Evolutionary conservation across 1,140 invertebrate genomes (phyloP).

Genomic region (Idris sp.): DNA sequence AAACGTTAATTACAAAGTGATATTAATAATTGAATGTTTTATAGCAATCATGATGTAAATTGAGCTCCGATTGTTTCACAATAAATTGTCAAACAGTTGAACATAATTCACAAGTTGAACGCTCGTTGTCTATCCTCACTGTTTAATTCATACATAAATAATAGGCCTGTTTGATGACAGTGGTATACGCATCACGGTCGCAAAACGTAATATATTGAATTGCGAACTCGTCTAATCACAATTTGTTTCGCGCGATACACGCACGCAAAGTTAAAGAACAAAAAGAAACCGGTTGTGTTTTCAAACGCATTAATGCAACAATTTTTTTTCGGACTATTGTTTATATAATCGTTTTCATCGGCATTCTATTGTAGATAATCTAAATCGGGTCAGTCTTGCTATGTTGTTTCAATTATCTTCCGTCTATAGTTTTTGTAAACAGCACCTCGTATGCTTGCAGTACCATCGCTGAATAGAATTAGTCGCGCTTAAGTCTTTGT

Average conservation of each 20-base stretch:
- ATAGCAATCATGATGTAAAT: too few species aligned
- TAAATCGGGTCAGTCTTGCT: slow-evolving; percentile 61
- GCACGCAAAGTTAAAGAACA: slow-evolving; percentile 14
- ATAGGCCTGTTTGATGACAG: neutral
- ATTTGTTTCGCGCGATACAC: slow-evolving; percentile 14
- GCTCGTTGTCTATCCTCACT: neutral
- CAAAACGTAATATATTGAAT: slow-evolving; percentile 15
- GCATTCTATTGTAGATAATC: slow-evolving; percentile 56
- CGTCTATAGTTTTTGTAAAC: slow-evolving; percentile 62
- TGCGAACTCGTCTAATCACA: slow-evolving; percentile 31
- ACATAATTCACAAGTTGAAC: neutral
- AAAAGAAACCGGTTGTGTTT: slow-evolving; percentile 54
- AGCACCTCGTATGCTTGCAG: slow-evolving; percentile 48
- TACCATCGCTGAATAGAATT: slow-evolving; percentile 46
- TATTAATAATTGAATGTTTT: too few species aligned
- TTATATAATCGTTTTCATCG: slow-evolving; percentile 61
- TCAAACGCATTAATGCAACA: slow-evolving; percentile 44
- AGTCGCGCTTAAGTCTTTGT: slow-evolving; percentile 52
- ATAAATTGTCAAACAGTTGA: neutral
- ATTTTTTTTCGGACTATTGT: slow-evolving; percentile 36
- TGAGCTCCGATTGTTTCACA: too few species aligned
- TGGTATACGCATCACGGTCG: neutral
- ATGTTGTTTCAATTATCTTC: slow-evolving; percentile 62
- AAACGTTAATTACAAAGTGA: too few species aligned
- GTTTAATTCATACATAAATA: slow-evolving; percentile 1